These are phyloP conservation scores for Perithous albicinctus DNA, from an alignment of 2,888 invertebrate genomes.

Conservation along the genomic window DNA sequence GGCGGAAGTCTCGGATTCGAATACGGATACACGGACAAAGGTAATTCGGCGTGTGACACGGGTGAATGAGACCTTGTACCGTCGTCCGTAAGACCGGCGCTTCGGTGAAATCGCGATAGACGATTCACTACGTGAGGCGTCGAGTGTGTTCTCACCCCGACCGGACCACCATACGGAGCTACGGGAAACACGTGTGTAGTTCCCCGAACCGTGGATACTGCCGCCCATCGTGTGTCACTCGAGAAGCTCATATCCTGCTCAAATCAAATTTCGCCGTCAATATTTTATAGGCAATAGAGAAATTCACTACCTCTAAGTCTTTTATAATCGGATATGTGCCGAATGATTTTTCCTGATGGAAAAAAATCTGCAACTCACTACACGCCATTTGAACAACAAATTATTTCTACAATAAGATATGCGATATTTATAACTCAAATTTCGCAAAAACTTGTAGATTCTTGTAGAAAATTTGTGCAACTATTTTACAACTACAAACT, in stretches of 20 bases:
- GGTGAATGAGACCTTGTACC: slow-evolving; percentile 91
- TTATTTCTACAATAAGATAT: too few species aligned
- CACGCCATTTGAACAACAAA: too few species aligned
- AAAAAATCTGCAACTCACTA: too few species aligned
- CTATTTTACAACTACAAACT: too few species aligned
- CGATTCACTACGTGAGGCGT: slow-evolving; percentile 97
- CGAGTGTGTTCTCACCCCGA: slow-evolving; percentile 97
- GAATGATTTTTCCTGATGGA: too few species aligned
- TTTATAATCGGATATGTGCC: too few species aligned
- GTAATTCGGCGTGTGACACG: slow-evolving; percentile 85
- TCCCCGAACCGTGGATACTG: slow-evolving; percentile 96
- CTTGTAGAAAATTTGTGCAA: too few species aligned
- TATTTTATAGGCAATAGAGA: background rate
- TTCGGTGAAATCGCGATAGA: slow-evolving; percentile 97
- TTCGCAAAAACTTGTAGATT: too few species aligned
- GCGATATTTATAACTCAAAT: too few species aligned
- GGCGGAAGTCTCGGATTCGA: slow-evolving; percentile 96
- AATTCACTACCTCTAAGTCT: too few species aligned
- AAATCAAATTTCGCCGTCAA: background rate
- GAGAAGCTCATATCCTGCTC: slow-evolving; percentile 96
- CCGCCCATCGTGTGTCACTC: slow-evolving; percentile 97
- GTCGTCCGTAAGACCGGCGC: slow-evolving; percentile 93
- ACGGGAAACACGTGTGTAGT: slow-evolving; percentile 99
- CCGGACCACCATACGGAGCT: slow-evolving; percentile 97
- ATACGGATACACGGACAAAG: slow-evolving; percentile 87